Evolutionary conservation across 1,140 invertebrate species (phyloP).

Genomic region (Bombus fervidus): DNA sequence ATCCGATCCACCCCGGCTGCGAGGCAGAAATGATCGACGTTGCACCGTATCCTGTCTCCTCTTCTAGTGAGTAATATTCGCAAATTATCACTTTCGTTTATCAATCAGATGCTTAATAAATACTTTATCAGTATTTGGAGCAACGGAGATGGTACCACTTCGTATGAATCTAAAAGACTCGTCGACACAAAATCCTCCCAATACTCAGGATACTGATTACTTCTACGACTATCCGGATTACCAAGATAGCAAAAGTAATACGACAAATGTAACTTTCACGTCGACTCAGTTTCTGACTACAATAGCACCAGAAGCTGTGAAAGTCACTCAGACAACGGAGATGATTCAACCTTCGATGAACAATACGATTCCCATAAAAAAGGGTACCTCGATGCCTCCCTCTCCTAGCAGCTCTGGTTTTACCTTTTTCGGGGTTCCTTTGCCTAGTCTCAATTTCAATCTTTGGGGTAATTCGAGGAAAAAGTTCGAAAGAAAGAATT

Average conservation of each 20-base stretch:
- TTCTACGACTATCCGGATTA: slow-evolving; percentile 92
- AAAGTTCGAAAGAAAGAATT: slow-evolving; percentile 82
- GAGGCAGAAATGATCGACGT: slow-evolving; percentile 85
- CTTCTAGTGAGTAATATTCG: slow-evolving; percentile 69
- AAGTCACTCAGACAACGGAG: slow-evolving; percentile 25
- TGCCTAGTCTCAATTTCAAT: slow-evolving; percentile 88
- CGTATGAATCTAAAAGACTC: slow-evolving; percentile 74
- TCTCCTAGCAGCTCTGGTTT: slow-evolving; percentile 85
- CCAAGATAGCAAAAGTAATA: slow-evolving; percentile 81
- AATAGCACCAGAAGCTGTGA: slow-evolving; percentile 19
- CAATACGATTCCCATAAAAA: slow-evolving; percentile 59
- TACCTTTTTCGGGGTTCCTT: slow-evolving; percentile 92
- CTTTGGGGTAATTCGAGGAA: slow-evolving; percentile 83
- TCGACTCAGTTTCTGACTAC: slow-evolving; percentile 14
- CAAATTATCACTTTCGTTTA: not conserved
- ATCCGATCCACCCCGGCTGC: slow-evolving; percentile 84
- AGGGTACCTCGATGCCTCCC: slow-evolving; percentile 65
- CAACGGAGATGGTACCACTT: slow-evolving; percentile 63
- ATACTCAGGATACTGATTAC: slow-evolving; percentile 89
- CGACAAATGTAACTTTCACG: not conserved
- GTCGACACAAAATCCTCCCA: slow-evolving; percentile 81
- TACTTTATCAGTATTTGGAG: slow-evolving; percentile 55
- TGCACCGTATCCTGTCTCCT: slow-evolving; percentile 72
- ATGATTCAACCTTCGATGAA: slow-evolving; percentile 54
- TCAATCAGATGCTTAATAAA: not conserved